Evolutionary conservation across 2,797 vertebrate genomes (phyloP).

Genomic region (Manis javanica): DNA sequence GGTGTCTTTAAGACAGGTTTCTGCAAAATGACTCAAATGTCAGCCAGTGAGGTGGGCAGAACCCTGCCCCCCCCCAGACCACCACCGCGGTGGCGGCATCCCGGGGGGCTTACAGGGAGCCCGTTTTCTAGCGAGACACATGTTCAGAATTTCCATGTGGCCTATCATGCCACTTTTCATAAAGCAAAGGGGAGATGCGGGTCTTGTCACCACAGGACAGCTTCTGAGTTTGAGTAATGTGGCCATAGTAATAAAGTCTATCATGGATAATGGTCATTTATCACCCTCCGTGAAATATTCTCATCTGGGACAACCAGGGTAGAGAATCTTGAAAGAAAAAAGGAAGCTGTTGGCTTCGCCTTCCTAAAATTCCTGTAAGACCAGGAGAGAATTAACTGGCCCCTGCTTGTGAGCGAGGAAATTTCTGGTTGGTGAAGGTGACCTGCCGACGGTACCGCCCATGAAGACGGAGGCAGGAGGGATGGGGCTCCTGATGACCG

Average conservation of each 20-base stretch:
- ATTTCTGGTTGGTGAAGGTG: neutral
- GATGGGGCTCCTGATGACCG: neutral
- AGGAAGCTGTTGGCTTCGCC: neutral
- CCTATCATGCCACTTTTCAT: neutral
- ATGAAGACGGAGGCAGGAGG: neutral
- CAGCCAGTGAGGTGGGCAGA: fast-evolving
- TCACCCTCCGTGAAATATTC: constrained; percentile 76
- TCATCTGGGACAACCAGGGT: constrained; percentile 7
- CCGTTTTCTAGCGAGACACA: neutral
- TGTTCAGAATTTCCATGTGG: neutral
- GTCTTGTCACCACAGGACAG: constrained; percentile 73
- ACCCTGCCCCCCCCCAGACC: fast-evolving
- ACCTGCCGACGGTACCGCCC: fast-evolving
- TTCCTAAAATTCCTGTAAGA: neutral
- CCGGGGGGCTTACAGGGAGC: neutral
- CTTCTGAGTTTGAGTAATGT: constrained; percentile 84
- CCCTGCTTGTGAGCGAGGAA: neutral
- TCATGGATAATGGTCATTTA: constrained; percentile 75
- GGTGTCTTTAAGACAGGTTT: too few relatives aligned
- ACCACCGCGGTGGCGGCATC: neutral
- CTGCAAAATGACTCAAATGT: neutral
- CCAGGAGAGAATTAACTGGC: fast-evolving
- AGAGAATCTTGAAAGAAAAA: neutral
- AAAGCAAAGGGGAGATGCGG: neutral
- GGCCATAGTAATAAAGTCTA: constrained; percentile 82